These are phyloP conservation scores for Aplidium turbinatum DNA, from an alignment of 23 tunicate genomes.

Conservation along the genomic window DNA sequence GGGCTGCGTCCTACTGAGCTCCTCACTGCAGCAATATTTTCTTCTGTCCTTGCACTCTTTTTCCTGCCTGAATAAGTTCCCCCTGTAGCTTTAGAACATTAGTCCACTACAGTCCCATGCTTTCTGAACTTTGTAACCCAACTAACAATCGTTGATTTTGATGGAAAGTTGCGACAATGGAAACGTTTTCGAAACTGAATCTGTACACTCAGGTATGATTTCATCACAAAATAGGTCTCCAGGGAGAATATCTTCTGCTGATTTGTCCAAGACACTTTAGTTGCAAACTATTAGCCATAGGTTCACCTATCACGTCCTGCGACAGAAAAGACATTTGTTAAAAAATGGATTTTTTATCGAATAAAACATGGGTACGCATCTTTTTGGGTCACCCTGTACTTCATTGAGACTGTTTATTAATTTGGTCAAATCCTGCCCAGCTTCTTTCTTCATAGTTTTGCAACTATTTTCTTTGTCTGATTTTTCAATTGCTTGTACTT, in stretches of 20 bases:
- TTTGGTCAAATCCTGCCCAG: no score
- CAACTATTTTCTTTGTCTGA: no score
- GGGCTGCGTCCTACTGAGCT: conserved; percentile 10
- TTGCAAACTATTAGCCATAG: no score
- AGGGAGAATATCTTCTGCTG: conserved; percentile 23
- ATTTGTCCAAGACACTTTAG: conserved; percentile 20
- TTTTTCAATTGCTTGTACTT: no score
- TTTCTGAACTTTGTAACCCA: conserved; percentile 23
- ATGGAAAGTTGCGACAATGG: conserved; percentile 17
- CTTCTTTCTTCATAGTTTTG: no score
- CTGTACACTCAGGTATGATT: conserved; percentile 13
- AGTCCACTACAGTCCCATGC: conserved; percentile 16
- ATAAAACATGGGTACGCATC: no score
- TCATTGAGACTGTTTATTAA: no score
- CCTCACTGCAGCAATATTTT: conserved; percentile 17
- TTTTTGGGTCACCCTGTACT: no score
- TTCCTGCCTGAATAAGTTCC: conserved; percentile 26
- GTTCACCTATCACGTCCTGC: no score
- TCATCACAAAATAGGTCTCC: conserved; percentile 16
- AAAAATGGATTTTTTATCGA: no score
- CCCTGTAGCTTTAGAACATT: conserved; percentile 5
- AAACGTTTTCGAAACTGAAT: conserved; percentile 6
- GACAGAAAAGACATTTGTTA: no score
- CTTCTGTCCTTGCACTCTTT: neutral
- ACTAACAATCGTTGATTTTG: conserved; percentile 18